A percentile compares a stretch with the other conserved stretches of the same genome.
These are phyloP conservation scores for Petrocephalus microphthalmus DNA, from an alignment of 2,113 vertebrate genomes.

Conservation along the genomic window DNA sequence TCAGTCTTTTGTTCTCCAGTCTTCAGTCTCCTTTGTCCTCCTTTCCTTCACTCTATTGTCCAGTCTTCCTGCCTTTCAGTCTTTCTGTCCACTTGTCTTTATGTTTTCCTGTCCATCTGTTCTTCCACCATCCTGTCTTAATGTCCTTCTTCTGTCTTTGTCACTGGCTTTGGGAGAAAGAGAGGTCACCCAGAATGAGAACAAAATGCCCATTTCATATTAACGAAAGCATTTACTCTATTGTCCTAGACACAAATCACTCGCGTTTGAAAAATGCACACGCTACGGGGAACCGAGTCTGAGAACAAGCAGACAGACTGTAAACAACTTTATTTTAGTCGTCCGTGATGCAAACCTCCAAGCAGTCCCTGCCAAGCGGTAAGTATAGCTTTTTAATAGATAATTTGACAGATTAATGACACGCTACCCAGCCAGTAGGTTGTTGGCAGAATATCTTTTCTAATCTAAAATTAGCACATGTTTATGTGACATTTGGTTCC, in stretches of 20 bases:
- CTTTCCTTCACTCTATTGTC: neutral
- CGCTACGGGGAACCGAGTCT: neutral
- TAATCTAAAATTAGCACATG: slow-evolving; percentile 20
- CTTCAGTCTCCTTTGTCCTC: neutral
- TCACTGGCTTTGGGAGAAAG: neutral
- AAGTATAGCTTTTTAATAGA: slow-evolving; percentile 18
- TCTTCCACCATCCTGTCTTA: neutral
- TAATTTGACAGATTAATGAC: slow-evolving; percentile 25
- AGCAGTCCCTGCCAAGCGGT: slow-evolving; percentile 6
- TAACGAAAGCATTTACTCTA: neutral
- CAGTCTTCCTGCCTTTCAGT: neutral
- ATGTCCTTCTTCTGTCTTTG: neutral
- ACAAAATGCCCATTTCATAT: neutral
- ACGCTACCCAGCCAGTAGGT: neutral
- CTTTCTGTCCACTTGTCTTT: neutral
- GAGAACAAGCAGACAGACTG: neutral
- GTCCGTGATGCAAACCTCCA: slow-evolving; percentile 15
- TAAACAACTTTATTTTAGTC: slow-evolving; percentile 19
- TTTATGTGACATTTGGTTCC: slow-evolving; percentile 13
- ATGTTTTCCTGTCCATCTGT: neutral
- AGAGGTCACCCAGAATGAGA: neutral
- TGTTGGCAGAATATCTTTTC: slow-evolving; percentile 17
- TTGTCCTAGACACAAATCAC: neutral
- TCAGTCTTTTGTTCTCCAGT: neutral
- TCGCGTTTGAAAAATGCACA: neutral